Conservation (phyloP, 2,113 vertebrate species). For the Mesoclemmys tuberculata region DNA sequence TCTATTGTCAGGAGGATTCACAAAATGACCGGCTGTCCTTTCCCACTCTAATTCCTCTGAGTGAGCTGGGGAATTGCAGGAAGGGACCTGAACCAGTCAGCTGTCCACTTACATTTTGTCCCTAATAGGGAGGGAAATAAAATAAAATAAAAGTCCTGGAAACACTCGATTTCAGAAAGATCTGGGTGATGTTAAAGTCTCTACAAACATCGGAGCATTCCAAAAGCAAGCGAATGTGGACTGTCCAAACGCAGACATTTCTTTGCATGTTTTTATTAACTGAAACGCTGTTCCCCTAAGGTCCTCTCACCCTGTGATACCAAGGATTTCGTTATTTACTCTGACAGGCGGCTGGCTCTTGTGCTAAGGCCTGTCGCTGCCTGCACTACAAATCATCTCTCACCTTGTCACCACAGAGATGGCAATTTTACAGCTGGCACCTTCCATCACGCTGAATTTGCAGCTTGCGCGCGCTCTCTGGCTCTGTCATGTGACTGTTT, state of each 20-base stretch:
- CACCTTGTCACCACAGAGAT: conserved; percentile 40
- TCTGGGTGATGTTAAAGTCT: rapidly evolving
- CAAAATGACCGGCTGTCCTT: background rate
- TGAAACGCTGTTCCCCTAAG: background rate
- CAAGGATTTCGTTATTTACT: conserved; percentile 36
- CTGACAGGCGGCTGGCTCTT: conserved; percentile 48
- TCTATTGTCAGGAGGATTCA: too few relatives aligned
- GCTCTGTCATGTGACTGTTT: background rate
- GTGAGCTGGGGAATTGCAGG: background rate
- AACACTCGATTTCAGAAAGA: rapidly evolving
- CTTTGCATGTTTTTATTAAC: background rate
- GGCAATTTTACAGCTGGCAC: conserved; percentile 68
- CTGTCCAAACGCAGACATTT: rapidly evolving
- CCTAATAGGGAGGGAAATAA: rapidly evolving
- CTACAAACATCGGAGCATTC: rapidly evolving
- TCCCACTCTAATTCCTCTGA: background rate
- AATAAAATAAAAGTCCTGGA: rapidly evolving
- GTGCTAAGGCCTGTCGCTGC: conserved; percentile 23
- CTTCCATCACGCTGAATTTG: background rate
- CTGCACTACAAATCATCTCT: conserved; percentile 21
- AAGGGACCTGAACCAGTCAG: background rate
- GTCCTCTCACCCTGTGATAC: background rate
- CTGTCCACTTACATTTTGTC: background rate
- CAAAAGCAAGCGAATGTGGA: rapidly evolving
- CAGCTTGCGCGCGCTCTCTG: rapidly evolving